Evolutionary conservation across 1,140 invertebrate genomes (phyloP).

Genomic region (Asbolus verrucosus): DNA sequence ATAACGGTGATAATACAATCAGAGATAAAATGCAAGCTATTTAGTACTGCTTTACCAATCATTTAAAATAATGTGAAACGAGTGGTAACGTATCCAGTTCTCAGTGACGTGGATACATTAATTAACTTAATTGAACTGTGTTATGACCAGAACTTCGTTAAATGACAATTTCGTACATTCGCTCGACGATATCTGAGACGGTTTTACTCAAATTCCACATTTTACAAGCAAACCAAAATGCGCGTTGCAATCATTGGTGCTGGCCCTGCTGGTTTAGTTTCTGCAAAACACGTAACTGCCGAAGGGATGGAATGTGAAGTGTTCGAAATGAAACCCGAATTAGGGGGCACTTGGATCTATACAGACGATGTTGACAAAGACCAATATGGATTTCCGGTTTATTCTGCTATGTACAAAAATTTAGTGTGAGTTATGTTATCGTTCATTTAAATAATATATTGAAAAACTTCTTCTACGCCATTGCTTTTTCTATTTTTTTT

Average conservation of each 20-base stretch:
- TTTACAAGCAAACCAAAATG: slow-evolving; percentile 64
- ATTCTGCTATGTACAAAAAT: slow-evolving; percentile 90
- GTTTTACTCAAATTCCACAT: too few species aligned
- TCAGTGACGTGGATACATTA: too few species aligned
- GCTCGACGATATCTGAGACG: too few species aligned
- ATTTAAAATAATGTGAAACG: slow-evolving; percentile 16
- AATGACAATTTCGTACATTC: too few species aligned
- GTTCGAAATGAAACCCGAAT: slow-evolving; percentile 77
- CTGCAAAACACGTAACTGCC: slow-evolving; percentile 66
- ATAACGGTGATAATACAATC: slow-evolving; percentile 19
- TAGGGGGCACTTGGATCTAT: slow-evolving; percentile 94
- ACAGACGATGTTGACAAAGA: slow-evolving; percentile 77
- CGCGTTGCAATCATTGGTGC: slow-evolving; percentile 75
- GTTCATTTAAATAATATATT: too few species aligned
- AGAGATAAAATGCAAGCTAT: slow-evolving; percentile 37
- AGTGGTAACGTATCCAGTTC: slow-evolving; percentile 9
- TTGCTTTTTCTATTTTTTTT: too few species aligned
- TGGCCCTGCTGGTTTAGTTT: slow-evolving; percentile 76
- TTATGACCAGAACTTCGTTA: too few species aligned
- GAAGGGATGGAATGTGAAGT: slow-evolving; percentile 67
- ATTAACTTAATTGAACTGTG: too few species aligned
- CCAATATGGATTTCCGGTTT: slow-evolving; percentile 81
- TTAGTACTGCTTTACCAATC: slow-evolving; percentile 22
- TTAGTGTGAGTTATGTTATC: slow-evolving; percentile 87
- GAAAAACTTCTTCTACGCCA: too few species aligned